Evolutionary conservation across 2,888 invertebrate genomes (phyloP), one percentile per base, ranked within the genome.

Genomic region (Amiota mariae): DNA sequence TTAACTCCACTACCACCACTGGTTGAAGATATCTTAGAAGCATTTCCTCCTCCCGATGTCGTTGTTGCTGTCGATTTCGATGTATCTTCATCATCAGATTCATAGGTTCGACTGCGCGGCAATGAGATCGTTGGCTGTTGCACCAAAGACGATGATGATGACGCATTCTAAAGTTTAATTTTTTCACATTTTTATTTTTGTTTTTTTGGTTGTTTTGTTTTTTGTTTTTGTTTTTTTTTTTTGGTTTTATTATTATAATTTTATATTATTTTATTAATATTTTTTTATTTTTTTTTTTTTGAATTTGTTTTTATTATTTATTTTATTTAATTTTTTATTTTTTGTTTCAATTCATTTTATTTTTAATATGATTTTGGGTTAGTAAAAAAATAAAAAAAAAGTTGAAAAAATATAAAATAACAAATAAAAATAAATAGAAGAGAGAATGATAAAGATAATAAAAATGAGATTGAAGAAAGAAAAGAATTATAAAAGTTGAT

Each of bases 51-150:
- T 36, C 36, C 36, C 36, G 36, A 36, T 36, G 36, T 36, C 36
- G 36, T 36, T 6, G 36, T 36, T n/a, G n/a, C 15, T n/a, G n/a
- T 20, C 18, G 20, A 6, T 3, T 9, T 63, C 6, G 20, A 20
- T 8, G 12, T 36, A 63, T 63, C 61, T 10, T 78, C 86, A 49
- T 85, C 87, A 70, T 85, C 88, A 67, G 88, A 80, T 78, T 89
- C 85, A 85, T 87, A 88, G 82, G 85, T 85, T 80, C 87, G 84
- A 36, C 90, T 90, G 86, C 92, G 92, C 72, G 92, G 92, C 91
- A 92, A 91, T 73, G 92, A 91, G 80, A 92, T 92, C 80, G 91
- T 91, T 59, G 92, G 92, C 73, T 88, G 88, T 77, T 82, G 84
- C 36, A 78, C 77, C 49, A 76, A 36, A 36, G 77, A 70, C 77